Base-by-base conservation (phyloP, 2,113 vertebrate species). In the Merops nubicus region DNA sequence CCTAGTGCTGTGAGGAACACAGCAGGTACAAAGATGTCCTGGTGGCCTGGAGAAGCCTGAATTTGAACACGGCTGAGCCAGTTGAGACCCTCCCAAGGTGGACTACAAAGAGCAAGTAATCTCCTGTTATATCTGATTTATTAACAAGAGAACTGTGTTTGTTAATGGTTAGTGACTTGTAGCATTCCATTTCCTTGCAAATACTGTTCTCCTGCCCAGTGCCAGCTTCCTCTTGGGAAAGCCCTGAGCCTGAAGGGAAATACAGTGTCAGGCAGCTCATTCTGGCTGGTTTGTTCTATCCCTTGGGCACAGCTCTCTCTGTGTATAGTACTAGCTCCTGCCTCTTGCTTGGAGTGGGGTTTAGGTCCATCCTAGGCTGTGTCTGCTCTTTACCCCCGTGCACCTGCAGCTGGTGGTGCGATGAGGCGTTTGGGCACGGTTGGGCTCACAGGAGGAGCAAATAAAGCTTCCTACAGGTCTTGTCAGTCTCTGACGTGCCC, bases 401-500 rank as follows among this genome's bases (percentile, higher is more conserved):
- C 65, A 78, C 90, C 74, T 82, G 51, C 78, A n/a, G 34, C 17
- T 82, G 57, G 12, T 84, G 72, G 21, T 65, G 50, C 76, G 70
- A 70, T 77, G 59, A 80, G 75, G 29, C 18, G 3, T 70, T 88
- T 73, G 94, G 79, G 59, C 54, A 45, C 12, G n/a, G 63, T 86
- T 72, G 33, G 42, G 15, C 82, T 91, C 38, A 45, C 79, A 51
- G 54, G 50, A 70, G 79, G 54, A 88, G 28, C 43, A 82, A 88
- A 87, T 70, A 33, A 65, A 93, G 47, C 76, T 86, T 95, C 72
- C 91, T 94, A 26, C 72, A 53, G 42, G n/a, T 85, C 93, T 76
- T 83, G 75, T 57, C 85, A 38, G 67, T 83, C 78, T 89, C 78
- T 83, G 21, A 5, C 22, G 40, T 83, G n/a, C 21, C 14, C 53